phyloP scores from a whole-genome alignment of 2,888 invertebrate genomes.

The Napeogenes inachia region DNA sequence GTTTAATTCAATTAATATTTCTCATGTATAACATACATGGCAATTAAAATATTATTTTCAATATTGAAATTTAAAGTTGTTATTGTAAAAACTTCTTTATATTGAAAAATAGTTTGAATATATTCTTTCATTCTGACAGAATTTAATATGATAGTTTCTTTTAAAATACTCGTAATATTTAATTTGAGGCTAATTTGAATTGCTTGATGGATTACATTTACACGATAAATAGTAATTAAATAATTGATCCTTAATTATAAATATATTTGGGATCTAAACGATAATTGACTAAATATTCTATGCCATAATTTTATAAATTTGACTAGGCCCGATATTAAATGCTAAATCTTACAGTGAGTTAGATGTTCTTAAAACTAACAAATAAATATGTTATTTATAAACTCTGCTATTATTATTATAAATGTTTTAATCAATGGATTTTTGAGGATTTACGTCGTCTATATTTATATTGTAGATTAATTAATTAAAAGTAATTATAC shows the following conservation, averaged over 20 bases:
- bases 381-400: not conserved
- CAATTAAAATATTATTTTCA: too few species aligned
- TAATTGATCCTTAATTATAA: conserved; percentile 26
- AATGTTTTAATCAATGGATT: not conserved
- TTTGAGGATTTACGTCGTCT: too few species aligned
- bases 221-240: conserved; percentile 12
- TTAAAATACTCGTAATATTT: not conserved
- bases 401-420: not conserved
- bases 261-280: conserved; percentile 25
- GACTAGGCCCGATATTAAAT: conserved; percentile 52
- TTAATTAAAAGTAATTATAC: too few species aligned
- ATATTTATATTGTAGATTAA: too few species aligned
- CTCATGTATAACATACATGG: too few species aligned
- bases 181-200: not conserved
- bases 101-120: not conserved
- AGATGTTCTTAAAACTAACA: conserved; percentile 13
- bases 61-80: too few species aligned
- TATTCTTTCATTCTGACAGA: not conserved
- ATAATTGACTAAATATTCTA: conserved; percentile 70
- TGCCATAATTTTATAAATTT: conserved; percentile 37
- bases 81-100: too few species aligned
- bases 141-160: conserved; percentile 1
- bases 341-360: conserved; percentile 10
- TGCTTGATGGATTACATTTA: not conserved
- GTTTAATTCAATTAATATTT: not conserved